Evolutionary conservation across 1,140 invertebrate species (phyloP).

Genomic region (Euura lappo): DNA sequence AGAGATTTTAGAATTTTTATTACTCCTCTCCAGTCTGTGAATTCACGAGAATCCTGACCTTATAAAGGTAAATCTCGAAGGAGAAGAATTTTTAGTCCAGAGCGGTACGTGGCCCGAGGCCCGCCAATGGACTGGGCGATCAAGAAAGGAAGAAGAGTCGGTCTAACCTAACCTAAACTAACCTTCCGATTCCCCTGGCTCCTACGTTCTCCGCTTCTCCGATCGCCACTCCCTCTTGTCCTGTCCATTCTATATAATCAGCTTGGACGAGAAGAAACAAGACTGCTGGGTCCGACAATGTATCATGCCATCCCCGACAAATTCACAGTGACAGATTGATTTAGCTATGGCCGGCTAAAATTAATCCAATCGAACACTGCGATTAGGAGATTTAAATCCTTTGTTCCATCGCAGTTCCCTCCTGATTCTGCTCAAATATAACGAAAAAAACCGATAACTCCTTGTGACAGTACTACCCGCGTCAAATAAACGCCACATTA

Average conservation of each 20-base stretch:
- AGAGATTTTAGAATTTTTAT: background rate
- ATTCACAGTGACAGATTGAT: slow-evolving; percentile 15
- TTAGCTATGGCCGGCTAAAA: slow-evolving; percentile 3
- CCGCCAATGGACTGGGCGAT: background rate
- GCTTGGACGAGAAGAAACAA: slow-evolving; percentile 14
- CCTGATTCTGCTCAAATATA: background rate
- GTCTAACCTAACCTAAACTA: background rate
- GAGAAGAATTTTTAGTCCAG: background rate
- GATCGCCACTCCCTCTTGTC: background rate
- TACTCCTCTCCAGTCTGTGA: background rate
- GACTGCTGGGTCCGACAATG: slow-evolving; percentile 14
- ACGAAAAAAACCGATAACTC: too few relatives aligned
- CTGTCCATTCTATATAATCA: slow-evolving; percentile 17
- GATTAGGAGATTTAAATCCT: slow-evolving; percentile 8
- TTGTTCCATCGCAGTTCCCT: background rate
- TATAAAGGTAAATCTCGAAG: background rate
- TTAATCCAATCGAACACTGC: slow-evolving; percentile 17
- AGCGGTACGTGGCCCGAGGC: background rate
- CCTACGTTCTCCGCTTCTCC: background rate
- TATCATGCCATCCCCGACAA: slow-evolving; percentile 16
- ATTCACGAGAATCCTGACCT: background rate
- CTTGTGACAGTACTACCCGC: too few relatives aligned
- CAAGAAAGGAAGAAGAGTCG: background rate
- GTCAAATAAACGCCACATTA: too few relatives aligned
- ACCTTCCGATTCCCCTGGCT: background rate